A percentile compares a stretch with the other conserved stretches of the same genome.
These are phyloP conservation scores for Xylocampa areola DNA, from an alignment of 2,888 invertebrate genomes.

Conservation along the genomic window DNA sequence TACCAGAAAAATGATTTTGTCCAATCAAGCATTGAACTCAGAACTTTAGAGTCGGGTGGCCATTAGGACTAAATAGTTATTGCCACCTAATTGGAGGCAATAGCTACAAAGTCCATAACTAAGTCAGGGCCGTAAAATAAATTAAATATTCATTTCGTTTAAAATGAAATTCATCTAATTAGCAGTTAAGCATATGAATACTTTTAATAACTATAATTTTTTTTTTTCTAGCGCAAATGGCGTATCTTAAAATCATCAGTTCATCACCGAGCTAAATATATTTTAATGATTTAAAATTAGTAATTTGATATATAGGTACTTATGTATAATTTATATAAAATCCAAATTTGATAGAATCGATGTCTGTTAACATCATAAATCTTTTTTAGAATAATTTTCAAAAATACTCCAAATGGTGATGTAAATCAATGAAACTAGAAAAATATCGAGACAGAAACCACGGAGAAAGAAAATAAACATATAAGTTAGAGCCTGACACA, in stretches of 20 bases:
- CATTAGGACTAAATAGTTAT: too few relatives aligned
- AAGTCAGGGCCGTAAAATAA: conserved; percentile 28
- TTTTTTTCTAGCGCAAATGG: conserved; percentile 29
- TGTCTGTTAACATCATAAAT: conserved; percentile 18
- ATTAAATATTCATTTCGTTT: conserved; percentile 43
- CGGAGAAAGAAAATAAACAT: conserved; percentile 49
- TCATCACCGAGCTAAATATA: conserved; percentile 17
- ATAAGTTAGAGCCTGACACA: conserved; percentile 59
- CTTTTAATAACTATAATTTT: conserved; percentile 42
- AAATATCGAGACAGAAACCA: conserved; percentile 40
- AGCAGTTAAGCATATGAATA: conserved; percentile 42
- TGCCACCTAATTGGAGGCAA: not conserved
- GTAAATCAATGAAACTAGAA: conserved; percentile 41
- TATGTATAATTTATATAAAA: conserved; percentile 34
- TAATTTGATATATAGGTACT: conserved; percentile 37
- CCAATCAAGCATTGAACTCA: conserved; percentile 14
- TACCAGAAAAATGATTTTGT: not conserved
- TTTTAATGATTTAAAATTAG: conserved; percentile 20
- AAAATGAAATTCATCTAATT: conserved; percentile 52
- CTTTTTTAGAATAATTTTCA: conserved; percentile 4
- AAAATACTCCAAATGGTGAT: conserved; percentile 30
- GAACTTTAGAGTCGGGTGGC: conserved; percentile 8
- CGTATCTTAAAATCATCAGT: conserved; percentile 12
- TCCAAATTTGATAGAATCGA: conserved; percentile 26
- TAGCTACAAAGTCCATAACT: conserved; percentile 9